Evolutionary conservation across 1,140 invertebrate genomes (phyloP).

Genomic region (Plodia interpunctella): DNA sequence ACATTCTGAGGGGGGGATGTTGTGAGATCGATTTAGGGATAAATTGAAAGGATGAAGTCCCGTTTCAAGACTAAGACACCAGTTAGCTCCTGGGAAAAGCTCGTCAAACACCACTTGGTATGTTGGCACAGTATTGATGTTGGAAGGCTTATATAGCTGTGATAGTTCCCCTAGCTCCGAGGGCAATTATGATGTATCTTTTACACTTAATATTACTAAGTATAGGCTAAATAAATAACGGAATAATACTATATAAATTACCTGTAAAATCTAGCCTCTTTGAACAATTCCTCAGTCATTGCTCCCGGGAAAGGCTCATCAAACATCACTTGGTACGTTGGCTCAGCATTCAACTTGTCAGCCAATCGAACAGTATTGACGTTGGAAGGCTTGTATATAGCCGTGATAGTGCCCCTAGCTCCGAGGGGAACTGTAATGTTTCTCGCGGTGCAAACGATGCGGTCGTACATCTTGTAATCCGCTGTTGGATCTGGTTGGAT

Average conservation of each 20-base stretch:
- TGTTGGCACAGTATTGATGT: slow-evolving; percentile 67
- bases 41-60: no score
- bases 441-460: slow-evolving; percentile 87
- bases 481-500: slow-evolving; percentile 81
- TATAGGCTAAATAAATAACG: no score
- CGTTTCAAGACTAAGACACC: slow-evolving; percentile 39
- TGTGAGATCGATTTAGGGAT: no score
- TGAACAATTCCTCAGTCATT: slow-evolving; percentile 78
- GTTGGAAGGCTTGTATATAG: slow-evolving; percentile 78
- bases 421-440: slow-evolving; percentile 89
- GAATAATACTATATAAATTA: slow-evolving; percentile 11
- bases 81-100: slow-evolving; percentile 81
- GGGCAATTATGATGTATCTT: slow-evolving; percentile 85
- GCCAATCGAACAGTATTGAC: slow-evolving; percentile 60
- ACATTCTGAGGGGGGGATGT: slow-evolving; percentile 32
- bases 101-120: slow-evolving; percentile 90
- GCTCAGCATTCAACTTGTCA: slow-evolving; percentile 68
- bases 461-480: slow-evolving; percentile 85
- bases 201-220: not conserved
- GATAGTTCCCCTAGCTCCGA: slow-evolving; percentile 89
- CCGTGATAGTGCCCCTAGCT: slow-evolving; percentile 88
- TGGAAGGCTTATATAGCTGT: slow-evolving; percentile 81
- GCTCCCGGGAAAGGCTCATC: slow-evolving; percentile 86
- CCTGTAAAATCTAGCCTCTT: slow-evolving; percentile 62
- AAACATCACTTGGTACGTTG: slow-evolving; percentile 86